Evolutionary conservation across 1,140 invertebrate genomes (phyloP).

Genomic region (Drosophila jambulina): DNA sequence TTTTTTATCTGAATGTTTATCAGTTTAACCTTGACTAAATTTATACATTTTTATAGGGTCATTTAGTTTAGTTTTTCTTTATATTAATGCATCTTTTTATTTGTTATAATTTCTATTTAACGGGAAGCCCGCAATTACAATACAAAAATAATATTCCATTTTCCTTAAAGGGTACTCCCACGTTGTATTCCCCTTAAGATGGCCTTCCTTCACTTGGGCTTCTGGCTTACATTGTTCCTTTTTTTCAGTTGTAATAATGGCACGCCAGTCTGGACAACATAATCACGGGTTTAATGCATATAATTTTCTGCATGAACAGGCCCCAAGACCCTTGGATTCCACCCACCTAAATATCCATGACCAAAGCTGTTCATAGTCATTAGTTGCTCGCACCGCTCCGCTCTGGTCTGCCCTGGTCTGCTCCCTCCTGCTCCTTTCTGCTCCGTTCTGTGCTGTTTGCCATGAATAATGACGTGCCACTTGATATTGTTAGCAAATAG

Average conservation of each 20-base stretch:
- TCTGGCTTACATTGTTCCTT: constrained; percentile 20
- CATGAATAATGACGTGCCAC: constrained; percentile 79
- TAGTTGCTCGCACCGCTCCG: constrained; percentile 52
- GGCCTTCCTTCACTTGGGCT: neutral
- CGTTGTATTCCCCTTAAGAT: neutral
- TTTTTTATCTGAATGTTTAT: too few species aligned
- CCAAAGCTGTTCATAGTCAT: constrained; percentile 73
- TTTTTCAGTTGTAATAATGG: constrained; percentile 59
- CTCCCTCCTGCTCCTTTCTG: neutral
- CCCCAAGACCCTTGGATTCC: constrained; percentile 29
- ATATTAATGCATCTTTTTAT: too few species aligned
- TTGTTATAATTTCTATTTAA: too few species aligned
- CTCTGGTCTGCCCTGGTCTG: neutral
- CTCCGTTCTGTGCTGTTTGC: constrained; percentile 34
- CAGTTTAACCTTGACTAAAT: too few species aligned
- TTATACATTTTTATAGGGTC: too few species aligned
- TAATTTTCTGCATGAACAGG: constrained; percentile 83
- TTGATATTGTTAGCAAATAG: constrained; percentile 80
- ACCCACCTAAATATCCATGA: constrained; percentile 41
- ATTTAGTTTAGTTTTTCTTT: too few species aligned
- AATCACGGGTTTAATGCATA: constrained; percentile 82
- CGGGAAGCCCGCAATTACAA: neutral
- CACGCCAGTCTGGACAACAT: constrained; percentile 72
- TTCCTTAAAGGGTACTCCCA: constrained; percentile 5
- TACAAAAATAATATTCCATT: neutral